A percentile compares a stretch with the other conserved stretches of the same genome.
Conservation (phyloP, 2,888 invertebrate species). For the Ectemnius cavifrons region DNA sequence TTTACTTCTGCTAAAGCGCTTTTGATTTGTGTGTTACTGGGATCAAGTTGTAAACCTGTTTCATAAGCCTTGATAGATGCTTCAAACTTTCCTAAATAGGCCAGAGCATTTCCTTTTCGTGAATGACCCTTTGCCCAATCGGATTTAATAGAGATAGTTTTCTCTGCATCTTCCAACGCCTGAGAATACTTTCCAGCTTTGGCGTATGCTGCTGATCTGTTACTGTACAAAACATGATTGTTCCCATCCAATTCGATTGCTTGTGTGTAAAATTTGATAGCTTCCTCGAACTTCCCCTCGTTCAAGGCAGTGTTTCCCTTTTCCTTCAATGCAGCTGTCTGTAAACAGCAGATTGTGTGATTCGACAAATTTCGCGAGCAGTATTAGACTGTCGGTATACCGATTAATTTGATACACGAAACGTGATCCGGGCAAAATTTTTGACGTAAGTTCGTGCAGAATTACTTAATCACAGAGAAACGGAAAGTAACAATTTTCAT, state of each 20-base stretch:
- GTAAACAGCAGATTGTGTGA: slow-evolving; percentile 59
- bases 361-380: neutral
- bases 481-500: no score
- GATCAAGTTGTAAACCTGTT: slow-evolving; percentile 85
- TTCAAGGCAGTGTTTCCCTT: slow-evolving; percentile 92
- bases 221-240: slow-evolving; percentile 94
- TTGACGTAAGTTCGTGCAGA: no score
- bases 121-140: slow-evolving; percentile 95
- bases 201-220: slow-evolving; percentile 94
- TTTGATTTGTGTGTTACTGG: slow-evolving; percentile 85
- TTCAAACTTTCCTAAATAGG: slow-evolving; percentile 85
- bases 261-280: slow-evolving; percentile 88
- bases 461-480: no score
- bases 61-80: slow-evolving; percentile 89
- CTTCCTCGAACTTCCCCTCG: slow-evolving; percentile 87
- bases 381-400: neutral
- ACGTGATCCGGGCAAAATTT: slow-evolving; percentile 18
- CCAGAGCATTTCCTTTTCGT: slow-evolving; percentile 91
- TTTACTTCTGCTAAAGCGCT: slow-evolving; percentile 84
- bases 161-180: slow-evolving; percentile 91
- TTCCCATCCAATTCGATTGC: slow-evolving; percentile 88
- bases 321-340: slow-evolving; percentile 91
- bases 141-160: slow-evolving; percentile 88
- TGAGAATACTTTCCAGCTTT: slow-evolving; percentile 87
- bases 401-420: slow-evolving; percentile 15